These are phyloP conservation scores for Diarsia mendica DNA, from an alignment of 2,888 invertebrate species.

Conservation along the genomic window DNA sequence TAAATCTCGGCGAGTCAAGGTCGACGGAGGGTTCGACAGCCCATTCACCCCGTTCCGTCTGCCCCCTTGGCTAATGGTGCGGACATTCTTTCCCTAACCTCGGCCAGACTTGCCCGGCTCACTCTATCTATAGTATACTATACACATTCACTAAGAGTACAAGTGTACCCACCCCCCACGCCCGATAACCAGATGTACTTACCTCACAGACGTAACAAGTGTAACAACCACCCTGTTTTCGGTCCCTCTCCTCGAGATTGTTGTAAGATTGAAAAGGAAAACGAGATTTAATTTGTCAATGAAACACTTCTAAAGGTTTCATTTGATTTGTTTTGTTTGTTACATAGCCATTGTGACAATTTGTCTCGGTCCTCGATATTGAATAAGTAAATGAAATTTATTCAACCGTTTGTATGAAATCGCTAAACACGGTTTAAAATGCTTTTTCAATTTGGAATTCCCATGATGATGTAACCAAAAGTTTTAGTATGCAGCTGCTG, in stretches of 20 bases:
- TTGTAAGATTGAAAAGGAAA: slow-evolving; percentile 71
- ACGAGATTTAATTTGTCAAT: slow-evolving; percentile 72
- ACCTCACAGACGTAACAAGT: slow-evolving; percentile 71
- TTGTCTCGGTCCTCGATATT: slow-evolving; percentile 58
- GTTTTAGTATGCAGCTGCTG: slow-evolving; percentile 36
- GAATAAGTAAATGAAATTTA: slow-evolving; percentile 56
- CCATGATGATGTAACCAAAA: slow-evolving; percentile 34
- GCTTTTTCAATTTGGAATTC: slow-evolving; percentile 33
- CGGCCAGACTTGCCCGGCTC: slow-evolving; percentile 78
- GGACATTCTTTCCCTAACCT: slow-evolving; percentile 87
- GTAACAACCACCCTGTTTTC: slow-evolving; percentile 72
- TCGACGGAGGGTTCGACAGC: slow-evolving; percentile 88
- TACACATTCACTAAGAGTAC: slow-evolving; percentile 75
- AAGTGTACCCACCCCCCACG: slow-evolving; percentile 70
- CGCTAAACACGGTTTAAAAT: slow-evolving; percentile 49
- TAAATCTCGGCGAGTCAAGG: slow-evolving; percentile 89
- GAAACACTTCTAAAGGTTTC: slow-evolving; percentile 67
- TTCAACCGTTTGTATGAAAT: slow-evolving; percentile 60
- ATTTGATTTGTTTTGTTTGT: slow-evolving; percentile 66
- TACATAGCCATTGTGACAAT: slow-evolving; percentile 59
- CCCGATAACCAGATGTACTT: slow-evolving; percentile 71
- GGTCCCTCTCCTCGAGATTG: slow-evolving; percentile 66
- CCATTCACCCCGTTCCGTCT: slow-evolving; percentile 87
- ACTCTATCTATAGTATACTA: slow-evolving; percentile 72
- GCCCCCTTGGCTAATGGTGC: slow-evolving; percentile 87